Percentiles rank a stretch among this genome's conserved stretches.
Evolutionary conservation across 1,140 invertebrate species (phyloP).

Genomic region (Zelostemma sp.): DNA sequence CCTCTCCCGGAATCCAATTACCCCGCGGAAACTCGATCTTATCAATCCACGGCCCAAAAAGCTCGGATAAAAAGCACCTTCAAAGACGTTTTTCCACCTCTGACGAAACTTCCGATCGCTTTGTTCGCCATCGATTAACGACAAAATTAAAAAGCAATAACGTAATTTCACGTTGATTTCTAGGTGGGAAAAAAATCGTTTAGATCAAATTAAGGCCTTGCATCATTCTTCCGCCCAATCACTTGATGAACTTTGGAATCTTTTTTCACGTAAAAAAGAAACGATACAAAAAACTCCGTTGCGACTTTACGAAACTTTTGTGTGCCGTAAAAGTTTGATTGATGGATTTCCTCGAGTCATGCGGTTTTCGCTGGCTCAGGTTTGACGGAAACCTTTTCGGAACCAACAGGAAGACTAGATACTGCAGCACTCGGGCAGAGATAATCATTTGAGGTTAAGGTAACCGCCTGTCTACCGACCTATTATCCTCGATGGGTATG

Average conservation of each 20-base stretch:
- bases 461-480: not conserved
- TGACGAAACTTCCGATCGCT: slow-evolving; percentile 29
- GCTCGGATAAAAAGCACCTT: slow-evolving; percentile 14
- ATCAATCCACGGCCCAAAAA: slow-evolving; percentile 28
- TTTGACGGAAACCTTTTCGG: not conserved
- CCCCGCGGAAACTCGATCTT: slow-evolving; percentile 32
- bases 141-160: too few relatives aligned
- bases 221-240: too few relatives aligned
- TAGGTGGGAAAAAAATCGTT: too few relatives aligned
- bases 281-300: too few relatives aligned
- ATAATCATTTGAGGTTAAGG: slow-evolving; percentile 4
- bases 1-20: slow-evolving; percentile 33
- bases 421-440: not conserved
- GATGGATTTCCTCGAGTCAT: too few relatives aligned
- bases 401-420: not conserved
- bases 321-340: too few relatives aligned
- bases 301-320: too few relatives aligned
- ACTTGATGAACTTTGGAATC: too few relatives aligned
- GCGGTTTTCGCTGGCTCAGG: not conserved
- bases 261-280: too few relatives aligned
- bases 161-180: too few relatives aligned
- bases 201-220: too few relatives aligned
- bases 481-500: slow-evolving; percentile 2
- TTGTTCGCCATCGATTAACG: too few relatives aligned
- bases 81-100: slow-evolving; percentile 22